phyloP scores from a whole-genome alignment of 2,797 vertebrate genomes.

The Crenichthys baileyi region DNA sequence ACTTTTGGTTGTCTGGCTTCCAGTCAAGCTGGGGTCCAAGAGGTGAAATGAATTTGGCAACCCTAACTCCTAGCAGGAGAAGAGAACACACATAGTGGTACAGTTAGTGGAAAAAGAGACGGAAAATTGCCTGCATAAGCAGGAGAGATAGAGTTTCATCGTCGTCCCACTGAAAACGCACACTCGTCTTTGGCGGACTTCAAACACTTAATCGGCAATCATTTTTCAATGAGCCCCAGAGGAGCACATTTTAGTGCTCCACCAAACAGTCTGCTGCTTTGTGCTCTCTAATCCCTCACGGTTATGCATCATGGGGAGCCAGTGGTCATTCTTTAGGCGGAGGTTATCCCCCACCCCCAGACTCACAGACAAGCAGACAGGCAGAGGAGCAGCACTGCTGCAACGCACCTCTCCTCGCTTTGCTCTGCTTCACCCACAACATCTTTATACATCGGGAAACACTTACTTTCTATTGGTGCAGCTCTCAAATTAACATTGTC shows the following conservation, averaged over 20 bases:
- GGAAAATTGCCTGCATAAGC: constrained; percentile 86
- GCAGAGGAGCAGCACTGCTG: constrained; percentile 55
- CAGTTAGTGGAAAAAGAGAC: constrained; percentile 81
- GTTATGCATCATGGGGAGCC: constrained; percentile 82
- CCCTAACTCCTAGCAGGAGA: constrained; percentile 75
- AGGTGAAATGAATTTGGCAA: constrained; percentile 90
- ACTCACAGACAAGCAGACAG: constrained; percentile 54
- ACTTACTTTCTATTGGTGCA: constrained; percentile 79
- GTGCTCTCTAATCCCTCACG: constrained; percentile 81
- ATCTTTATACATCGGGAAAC: constrained; percentile 81
- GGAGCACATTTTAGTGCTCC: constrained; percentile 84
- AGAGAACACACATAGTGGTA: constrained; percentile 83
- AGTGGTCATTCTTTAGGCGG: constrained; percentile 72
- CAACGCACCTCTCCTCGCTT: constrained; percentile 44
- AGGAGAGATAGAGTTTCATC: constrained; percentile 87
- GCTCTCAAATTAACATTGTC: constrained; percentile 77
- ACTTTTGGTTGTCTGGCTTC: constrained; percentile 82
- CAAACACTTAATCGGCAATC: constrained; percentile 86
- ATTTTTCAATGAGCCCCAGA: constrained; percentile 86
- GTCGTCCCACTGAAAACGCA: constrained; percentile 78
- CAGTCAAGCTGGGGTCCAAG: constrained; percentile 82
- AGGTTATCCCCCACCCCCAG: constrained; percentile 76
- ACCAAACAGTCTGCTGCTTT: constrained; percentile 83
- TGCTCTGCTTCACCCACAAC: constrained; percentile 68
- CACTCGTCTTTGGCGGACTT: constrained; percentile 83